Conservation (phyloP, 2,797 vertebrate genomes). For the Halcyon badia region DNA sequence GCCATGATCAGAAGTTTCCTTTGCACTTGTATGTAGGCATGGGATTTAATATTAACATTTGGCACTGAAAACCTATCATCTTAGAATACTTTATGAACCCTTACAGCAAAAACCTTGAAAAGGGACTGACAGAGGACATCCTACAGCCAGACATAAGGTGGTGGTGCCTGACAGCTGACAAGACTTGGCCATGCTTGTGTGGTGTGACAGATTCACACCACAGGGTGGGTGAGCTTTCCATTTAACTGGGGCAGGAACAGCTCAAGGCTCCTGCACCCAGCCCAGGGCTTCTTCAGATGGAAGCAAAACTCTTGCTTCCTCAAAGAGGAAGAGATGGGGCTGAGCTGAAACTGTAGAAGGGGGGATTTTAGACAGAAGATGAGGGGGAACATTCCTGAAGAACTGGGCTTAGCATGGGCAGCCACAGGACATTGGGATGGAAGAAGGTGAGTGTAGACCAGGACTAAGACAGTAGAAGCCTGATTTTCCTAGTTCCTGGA, state of each 20-base stretch:
- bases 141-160: accelerated
- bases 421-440: neutral
- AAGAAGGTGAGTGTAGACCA: neutral
- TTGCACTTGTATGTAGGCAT: accelerated
- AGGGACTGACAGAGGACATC: neutral
- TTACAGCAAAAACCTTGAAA: neutral
- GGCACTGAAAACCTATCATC: neutral
- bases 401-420: neutral
- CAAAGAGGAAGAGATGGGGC: neutral
- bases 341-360: neutral
- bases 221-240: neutral
- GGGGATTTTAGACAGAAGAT: neutral
- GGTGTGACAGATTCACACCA: neutral
- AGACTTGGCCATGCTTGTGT: accelerated
- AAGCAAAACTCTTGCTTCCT: neutral
- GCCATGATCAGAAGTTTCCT: neutral
- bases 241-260: neutral
- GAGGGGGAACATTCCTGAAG: neutral
- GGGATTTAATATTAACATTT: neutral
- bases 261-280: neutral
- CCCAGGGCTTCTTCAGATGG: neutral
- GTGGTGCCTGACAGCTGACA: accelerated
- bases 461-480: neutral
- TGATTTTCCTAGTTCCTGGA: neutral
- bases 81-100: neutral